Evolutionary conservation across 2,797 vertebrate species (phyloP).

Genomic region (Hypotaenidia philippensis): DNA sequence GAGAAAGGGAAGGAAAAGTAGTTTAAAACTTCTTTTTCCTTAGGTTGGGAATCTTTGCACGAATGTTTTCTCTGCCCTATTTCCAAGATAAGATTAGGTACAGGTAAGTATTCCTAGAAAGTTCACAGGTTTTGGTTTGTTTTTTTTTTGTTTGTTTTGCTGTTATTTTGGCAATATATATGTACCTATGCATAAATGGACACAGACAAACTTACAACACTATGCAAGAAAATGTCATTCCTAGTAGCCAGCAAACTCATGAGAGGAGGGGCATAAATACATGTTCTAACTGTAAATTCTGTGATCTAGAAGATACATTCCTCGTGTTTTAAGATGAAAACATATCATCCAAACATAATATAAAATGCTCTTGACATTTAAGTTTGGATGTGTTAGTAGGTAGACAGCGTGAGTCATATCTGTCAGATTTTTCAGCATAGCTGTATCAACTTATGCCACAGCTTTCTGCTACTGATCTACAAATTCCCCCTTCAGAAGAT

Average conservation of each 20-base stretch:
- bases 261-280: neutral
- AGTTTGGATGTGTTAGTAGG: conserved; percentile 1
- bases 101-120: neutral
- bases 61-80: neutral
- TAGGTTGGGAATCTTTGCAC: neutral
- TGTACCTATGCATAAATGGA: neutral
- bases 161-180: neutral
- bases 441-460: neutral
- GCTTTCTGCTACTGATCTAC: neutral
- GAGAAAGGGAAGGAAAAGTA: neutral
- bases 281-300: neutral
- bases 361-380: conserved; percentile 27
- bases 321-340: neutral
- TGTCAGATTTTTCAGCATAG: neutral
- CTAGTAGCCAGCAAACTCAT: neutral
- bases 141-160: neutral
- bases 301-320: neutral
- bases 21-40: neutral
- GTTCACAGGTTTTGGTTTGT: fast-evolving
- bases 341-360: neutral
- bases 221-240: neutral
- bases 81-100: neutral
- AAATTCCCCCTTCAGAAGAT: conserved; percentile 17
- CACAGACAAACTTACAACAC: neutral
- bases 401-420: neutral